Percentiles rank a stretch among this genome's conserved stretches.
Conservation (phyloP, 2,888 invertebrate genomes). For the Drosophila paranaensis region DNA sequence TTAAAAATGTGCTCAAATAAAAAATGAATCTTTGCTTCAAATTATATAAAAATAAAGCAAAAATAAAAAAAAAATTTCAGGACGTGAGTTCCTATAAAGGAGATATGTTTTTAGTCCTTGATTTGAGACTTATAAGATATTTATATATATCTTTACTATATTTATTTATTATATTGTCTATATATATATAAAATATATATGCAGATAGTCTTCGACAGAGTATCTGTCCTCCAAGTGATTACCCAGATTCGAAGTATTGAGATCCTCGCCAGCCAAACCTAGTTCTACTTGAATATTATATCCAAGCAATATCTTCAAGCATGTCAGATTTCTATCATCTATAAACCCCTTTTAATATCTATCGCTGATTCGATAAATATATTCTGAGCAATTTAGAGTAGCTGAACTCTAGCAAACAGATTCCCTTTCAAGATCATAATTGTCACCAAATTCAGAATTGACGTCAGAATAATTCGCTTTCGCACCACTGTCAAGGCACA, state of each 20-base stretch:
- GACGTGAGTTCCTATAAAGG: neutral
- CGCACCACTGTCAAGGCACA: slow-evolving; percentile 36
- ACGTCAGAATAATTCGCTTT: neutral
- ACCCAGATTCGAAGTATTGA: no score
- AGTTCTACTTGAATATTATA: neutral
- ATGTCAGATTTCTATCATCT: neutral
- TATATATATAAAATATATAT: no score
- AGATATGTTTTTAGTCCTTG: neutral
- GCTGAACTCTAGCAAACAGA: neutral
- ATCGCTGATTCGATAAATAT: neutral
- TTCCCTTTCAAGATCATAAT: neutral
- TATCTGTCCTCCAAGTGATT: no score
- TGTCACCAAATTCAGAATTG: neutral
- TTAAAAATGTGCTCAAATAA: neutral
- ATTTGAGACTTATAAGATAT: neutral
- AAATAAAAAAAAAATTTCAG: neutral
- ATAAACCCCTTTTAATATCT: neutral
- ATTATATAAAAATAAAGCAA: no score
- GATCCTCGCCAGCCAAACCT: no score
- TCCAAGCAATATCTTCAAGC: neutral
- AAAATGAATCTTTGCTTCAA: neutral
- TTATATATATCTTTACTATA: no score
- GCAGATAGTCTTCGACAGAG: no score
- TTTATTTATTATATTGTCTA: no score
- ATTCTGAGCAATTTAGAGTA: neutral